phyloP scores from a whole-genome alignment of 64 coral and sea anemone genomes.

The Pocillopora damicornis region DNA sequence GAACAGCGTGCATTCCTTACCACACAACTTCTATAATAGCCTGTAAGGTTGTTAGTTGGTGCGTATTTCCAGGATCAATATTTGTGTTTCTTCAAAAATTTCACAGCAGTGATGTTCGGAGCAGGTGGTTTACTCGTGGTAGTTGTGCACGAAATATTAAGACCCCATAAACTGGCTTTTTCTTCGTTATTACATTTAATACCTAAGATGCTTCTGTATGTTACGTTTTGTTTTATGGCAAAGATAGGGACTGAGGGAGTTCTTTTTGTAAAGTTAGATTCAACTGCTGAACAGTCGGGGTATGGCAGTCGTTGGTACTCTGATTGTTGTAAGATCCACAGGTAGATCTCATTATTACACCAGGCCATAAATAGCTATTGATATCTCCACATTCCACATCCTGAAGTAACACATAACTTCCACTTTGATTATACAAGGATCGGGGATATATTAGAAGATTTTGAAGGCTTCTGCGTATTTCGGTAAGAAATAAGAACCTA shows the following conservation, averaged over 20 bases:
- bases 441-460: background rate
- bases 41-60: background rate
- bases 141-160: background rate
- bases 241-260: background rate
- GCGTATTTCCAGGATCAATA: constrained; percentile 9
- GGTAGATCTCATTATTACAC: constrained; percentile 20
- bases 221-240: background rate
- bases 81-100: background rate
- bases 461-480: background rate
- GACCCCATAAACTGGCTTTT: background rate
- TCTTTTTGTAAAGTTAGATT: background rate
- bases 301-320: background rate
- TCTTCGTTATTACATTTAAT: background rate
- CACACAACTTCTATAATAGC: background rate
- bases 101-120: background rate
- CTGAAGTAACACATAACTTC: background rate
- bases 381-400: constrained; percentile 8
- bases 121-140: background rate
- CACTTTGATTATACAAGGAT: background rate
- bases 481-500: no score
- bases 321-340: background rate
- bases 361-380: background rate
- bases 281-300: background rate
- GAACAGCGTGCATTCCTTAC: background rate
- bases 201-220: constrained; percentile 9